Conservation (phyloP, 2,113 vertebrate genomes). For the Brachionichthys hirsutus region DNA sequence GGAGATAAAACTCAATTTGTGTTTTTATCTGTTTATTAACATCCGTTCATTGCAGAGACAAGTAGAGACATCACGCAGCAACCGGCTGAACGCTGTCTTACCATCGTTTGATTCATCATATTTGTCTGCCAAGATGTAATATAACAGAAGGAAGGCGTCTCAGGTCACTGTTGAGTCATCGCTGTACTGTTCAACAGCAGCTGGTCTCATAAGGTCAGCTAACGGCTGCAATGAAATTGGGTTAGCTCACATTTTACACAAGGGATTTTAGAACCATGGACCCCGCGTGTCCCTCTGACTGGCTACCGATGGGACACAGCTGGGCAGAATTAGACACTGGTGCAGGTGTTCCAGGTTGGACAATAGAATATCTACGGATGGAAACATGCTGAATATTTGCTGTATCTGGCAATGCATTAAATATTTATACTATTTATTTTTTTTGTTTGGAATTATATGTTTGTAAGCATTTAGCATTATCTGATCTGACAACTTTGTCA, state of each 20-base stretch:
- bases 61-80: conserved; percentile 2
- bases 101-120: conserved; percentile 20
- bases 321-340: not conserved
- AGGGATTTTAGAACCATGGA: not conserved
- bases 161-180: conserved; percentile 35
- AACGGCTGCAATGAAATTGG: conserved; percentile 14
- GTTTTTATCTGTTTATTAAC: not conserved
- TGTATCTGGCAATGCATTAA: no score
- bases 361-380: not conserved
- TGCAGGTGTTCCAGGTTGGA: conserved; percentile 15
- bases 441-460: not conserved
- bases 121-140: conserved; percentile 24
- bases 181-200: conserved; percentile 15
- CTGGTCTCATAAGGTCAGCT: conserved; percentile 27
- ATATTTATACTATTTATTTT: not conserved
- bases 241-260: conserved; percentile 18
- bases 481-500: not conserved
- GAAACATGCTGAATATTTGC: not conserved
- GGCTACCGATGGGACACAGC: conserved; percentile 7
- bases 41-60: no score
- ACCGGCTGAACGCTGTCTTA: conserved; percentile 21
- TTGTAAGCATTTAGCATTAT: not conserved
- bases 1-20: not conserved
- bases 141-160: conserved; percentile 18
- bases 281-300: conserved; percentile 6